Conservation (phyloP, 2,113 vertebrate genomes). For the Elephas maximus region DNA sequence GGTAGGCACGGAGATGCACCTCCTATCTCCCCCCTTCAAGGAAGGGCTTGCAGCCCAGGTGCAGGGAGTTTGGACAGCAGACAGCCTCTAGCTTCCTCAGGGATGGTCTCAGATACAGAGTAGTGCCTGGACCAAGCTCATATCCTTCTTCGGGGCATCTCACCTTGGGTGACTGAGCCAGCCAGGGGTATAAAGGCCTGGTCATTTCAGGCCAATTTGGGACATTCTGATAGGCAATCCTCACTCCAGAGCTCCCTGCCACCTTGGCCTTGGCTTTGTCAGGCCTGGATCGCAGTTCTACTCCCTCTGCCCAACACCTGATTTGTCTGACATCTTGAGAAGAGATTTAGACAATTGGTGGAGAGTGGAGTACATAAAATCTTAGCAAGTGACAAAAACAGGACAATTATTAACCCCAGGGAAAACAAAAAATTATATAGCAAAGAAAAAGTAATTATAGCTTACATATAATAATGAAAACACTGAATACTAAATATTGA, state of each 20-base stretch:
- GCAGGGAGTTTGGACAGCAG: background rate
- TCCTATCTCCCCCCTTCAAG: background rate
- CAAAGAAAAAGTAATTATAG: background rate
- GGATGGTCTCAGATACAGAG: background rate
- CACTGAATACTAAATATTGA: background rate
- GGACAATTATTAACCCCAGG: background rate
- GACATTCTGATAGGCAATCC: background rate
- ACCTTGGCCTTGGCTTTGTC: background rate
- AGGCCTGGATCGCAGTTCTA: background rate
- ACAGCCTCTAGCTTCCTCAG: background rate
- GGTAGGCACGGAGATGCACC: background rate
- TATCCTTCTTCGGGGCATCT: background rate
- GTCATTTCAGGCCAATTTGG: background rate
- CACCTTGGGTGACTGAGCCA: background rate
- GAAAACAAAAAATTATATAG: background rate
- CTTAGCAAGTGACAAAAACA: conserved; percentile 7
- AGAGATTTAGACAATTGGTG: background rate
- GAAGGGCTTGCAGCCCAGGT: background rate
- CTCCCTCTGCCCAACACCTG: background rate
- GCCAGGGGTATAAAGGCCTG: background rate
- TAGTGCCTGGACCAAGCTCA: background rate
- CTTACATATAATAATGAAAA: background rate
- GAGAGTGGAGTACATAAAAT: background rate
- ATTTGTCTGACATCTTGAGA: background rate
- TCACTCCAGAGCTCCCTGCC: background rate